Conservation (phyloP, 2,113 vertebrate species). For the Centropus bengalensis region DNA sequence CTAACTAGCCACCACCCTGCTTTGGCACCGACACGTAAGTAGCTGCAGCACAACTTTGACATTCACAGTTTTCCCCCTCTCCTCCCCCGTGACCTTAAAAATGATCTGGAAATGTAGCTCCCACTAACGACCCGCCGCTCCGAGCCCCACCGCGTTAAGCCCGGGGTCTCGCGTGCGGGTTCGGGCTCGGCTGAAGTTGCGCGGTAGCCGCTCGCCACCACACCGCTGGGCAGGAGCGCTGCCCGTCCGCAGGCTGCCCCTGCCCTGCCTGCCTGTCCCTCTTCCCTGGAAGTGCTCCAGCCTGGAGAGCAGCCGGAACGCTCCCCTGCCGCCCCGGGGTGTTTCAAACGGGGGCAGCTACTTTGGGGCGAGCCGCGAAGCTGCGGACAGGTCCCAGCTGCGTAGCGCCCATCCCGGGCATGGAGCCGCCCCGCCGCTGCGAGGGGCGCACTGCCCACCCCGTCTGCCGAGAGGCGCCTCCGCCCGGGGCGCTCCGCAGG, state of each 20-base stretch:
- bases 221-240: neutral
- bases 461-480: too few species aligned
- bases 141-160: slow-evolving; percentile 32
- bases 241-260: neutral
- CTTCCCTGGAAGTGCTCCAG: neutral
- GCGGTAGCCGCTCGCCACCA: slow-evolving; percentile 4
- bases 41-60: slow-evolving; percentile 84
- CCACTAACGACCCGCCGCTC: slow-evolving; percentile 59
- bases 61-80: slow-evolving; percentile 62
- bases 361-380: neutral
- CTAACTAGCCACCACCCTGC: slow-evolving; percentile 83
- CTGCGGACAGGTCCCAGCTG: neutral
- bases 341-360: neutral
- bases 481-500: neutral
- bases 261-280: neutral
- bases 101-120: slow-evolving; percentile 45
- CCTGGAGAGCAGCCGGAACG: neutral
- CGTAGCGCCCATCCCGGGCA: neutral
- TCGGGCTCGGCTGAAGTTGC: slow-evolving; percentile 21
- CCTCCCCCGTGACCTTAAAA: slow-evolving; percentile 75
- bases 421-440: neutral
- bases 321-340: neutral
- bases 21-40: slow-evolving; percentile 88
- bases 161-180: slow-evolving; percentile 7
- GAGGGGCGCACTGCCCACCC: neutral